Percentiles rank a stretch among this genome's conserved stretches.
These are phyloP conservation scores for Aegypius monachus DNA, from an alignment of 2,113 vertebrate genomes.

Conservation along the genomic window DNA sequence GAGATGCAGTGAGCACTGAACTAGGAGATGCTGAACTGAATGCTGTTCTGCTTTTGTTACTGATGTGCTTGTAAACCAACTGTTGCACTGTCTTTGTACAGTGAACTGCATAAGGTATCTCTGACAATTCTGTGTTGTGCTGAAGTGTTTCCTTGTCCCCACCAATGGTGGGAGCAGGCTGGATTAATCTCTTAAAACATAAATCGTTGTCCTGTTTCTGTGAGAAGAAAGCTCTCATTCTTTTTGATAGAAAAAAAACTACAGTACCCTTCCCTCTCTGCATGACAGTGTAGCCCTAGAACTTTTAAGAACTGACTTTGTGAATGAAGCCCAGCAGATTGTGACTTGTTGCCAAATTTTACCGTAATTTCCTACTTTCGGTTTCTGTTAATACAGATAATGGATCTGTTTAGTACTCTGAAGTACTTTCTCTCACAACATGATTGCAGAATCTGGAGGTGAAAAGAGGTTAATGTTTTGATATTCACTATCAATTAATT, in stretches of 20 bases:
- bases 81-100: not conserved
- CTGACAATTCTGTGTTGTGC: not conserved
- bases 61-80: not conserved
- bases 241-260: not conserved
- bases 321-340: not conserved
- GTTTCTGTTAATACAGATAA: not conserved
- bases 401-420: accelerated
- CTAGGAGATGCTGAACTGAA: not conserved
- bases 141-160: too few species aligned
- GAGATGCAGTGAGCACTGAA: not conserved
- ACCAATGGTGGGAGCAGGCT: not conserved
- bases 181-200: not conserved
- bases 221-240: not conserved
- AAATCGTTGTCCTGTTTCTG: not conserved
- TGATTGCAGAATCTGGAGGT: not conserved
- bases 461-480: not conserved
- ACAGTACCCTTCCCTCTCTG: not conserved
- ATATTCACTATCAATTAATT: not conserved
- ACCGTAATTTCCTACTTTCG: not conserved
- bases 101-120: not conserved
- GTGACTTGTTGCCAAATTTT: not conserved
- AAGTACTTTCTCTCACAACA: not conserved
- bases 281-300: not conserved
- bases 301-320: not conserved
- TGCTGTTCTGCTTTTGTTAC: not conserved